These are phyloP conservation scores for Ectemnius cavifrons DNA, from an alignment of 2,888 invertebrate genomes.

Conservation along the genomic window DNA sequence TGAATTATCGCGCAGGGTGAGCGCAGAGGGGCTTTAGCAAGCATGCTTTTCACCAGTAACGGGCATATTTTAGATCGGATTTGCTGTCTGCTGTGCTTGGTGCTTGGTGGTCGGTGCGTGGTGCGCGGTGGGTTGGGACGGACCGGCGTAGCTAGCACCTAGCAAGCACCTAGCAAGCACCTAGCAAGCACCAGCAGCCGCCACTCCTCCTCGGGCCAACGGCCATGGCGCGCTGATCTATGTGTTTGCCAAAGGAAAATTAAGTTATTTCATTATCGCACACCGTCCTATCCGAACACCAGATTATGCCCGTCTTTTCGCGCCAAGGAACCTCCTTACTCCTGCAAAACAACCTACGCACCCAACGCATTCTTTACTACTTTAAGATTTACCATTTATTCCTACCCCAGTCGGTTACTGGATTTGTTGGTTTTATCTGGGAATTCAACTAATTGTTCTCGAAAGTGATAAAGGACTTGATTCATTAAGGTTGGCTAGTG, in stretches of 20 bases:
- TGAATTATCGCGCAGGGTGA: conserved; percentile 50
- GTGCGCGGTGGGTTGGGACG: background rate
- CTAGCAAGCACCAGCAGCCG: conserved; percentile 14
- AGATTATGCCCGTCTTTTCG: conserved; percentile 46
- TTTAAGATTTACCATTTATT: too few species aligned
- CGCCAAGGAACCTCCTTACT: conserved; percentile 48
- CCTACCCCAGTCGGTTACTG: too few species aligned
- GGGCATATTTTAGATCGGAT: conserved; percentile 62
- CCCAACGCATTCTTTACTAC: background rate
- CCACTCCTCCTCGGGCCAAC: conserved; percentile 5
- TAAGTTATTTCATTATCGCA: conserved; percentile 63
- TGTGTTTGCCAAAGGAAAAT: conserved; percentile 59
- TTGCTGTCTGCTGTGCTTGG: conserved; percentile 25
- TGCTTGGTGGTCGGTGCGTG: background rate
- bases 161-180: background rate
- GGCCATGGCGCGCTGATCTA: conserved; percentile 51
- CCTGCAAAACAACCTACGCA: conserved; percentile 24
- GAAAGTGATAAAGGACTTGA: too few species aligned
- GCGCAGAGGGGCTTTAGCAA: conserved; percentile 28
- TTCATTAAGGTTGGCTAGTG: too few species aligned
- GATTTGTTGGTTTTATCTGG: too few species aligned
- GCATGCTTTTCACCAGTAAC: conserved; percentile 45
- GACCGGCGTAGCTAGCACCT: too few species aligned
- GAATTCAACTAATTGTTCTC: too few species aligned
- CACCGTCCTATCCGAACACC: conserved; percentile 23